Percentiles rank a stretch among this genome's conserved stretches.
Evolutionary conservation across 2,888 invertebrate genomes (phyloP).

Genomic region (Meteorus colon): DNA sequence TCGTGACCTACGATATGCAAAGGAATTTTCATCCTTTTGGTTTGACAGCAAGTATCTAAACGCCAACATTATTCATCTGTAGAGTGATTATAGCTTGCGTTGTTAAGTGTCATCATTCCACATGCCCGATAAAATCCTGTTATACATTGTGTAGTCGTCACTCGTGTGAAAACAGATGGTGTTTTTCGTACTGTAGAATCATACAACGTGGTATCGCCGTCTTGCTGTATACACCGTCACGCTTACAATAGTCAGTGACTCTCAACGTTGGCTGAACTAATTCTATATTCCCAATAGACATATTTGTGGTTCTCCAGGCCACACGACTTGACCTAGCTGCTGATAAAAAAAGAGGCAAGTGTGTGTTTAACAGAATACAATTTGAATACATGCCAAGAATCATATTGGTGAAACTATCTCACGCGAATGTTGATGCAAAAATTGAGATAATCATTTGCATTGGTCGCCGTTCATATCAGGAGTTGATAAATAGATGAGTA

Average conservation of each 20-base stretch:
- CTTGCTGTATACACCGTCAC: background rate
- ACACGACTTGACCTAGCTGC: background rate
- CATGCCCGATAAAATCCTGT: background rate
- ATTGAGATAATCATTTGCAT: no score
- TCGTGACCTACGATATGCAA: background rate
- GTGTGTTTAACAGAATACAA: background rate
- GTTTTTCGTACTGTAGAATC: background rate
- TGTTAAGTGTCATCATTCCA: background rate
- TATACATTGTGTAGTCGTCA: background rate
- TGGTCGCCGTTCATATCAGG: no score
- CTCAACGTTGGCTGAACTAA: constrained; percentile 8
- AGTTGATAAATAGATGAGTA: no score
- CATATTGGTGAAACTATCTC: background rate
- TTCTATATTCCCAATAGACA: background rate
- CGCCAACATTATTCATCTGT: background rate
- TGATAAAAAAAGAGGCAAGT: constrained; percentile 30
- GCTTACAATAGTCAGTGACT: constrained; percentile 23
- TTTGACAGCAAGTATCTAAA: background rate
- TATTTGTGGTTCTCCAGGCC: background rate
- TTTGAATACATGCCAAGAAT: background rate
- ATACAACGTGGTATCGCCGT: constrained; percentile 23
- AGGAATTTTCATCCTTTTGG: background rate
- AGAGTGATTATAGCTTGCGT: background rate
- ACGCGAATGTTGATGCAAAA: no score
- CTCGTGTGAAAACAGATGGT: background rate